Percentiles rank a stretch among this genome's conserved stretches.
Evolutionary conservation across 2,113 vertebrate genomes (phyloP).

Genomic region (Paramormyrops kingsleyae): DNA sequence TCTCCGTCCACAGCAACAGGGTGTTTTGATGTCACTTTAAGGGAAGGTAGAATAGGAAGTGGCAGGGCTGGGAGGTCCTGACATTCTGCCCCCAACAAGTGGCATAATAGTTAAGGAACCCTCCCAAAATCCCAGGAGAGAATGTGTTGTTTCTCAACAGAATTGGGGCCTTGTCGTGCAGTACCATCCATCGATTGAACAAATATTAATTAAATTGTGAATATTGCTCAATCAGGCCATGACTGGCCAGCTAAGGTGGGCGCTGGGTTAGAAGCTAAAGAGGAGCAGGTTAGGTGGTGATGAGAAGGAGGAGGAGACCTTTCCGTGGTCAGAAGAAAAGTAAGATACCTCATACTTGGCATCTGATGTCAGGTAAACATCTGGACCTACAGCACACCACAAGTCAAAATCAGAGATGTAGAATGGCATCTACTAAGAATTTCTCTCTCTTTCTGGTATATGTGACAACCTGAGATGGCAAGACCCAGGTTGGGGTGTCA

Average conservation of each 20-base stretch:
- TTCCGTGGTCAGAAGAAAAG: neutral
- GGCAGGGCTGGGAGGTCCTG: neutral
- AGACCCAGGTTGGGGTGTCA: slow-evolving; percentile 28
- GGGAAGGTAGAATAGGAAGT: neutral
- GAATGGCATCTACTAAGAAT: neutral
- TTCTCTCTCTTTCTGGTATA: slow-evolving; percentile 42
- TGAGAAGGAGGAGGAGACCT: neutral
- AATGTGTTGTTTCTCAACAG: neutral
- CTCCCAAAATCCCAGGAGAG: neutral
- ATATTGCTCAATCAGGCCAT: neutral
- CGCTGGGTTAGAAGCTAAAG: neutral
- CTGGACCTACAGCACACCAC: neutral
- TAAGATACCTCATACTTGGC: neutral
- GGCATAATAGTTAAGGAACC: neutral
- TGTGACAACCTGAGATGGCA: slow-evolving; percentile 44
- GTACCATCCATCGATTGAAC: neutral
- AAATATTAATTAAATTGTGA: neutral
- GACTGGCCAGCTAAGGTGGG: neutral
- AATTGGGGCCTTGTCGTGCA: neutral
- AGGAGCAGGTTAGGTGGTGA: neutral
- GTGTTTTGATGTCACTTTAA: neutral
- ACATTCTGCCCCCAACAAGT: neutral
- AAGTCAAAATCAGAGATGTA: neutral
- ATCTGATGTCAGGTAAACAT: neutral
- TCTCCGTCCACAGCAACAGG: neutral